These are phyloP conservation scores for Corvus hawaiiensis DNA, from an alignment of 2,113 vertebrate species.

Conservation along the genomic window DNA sequence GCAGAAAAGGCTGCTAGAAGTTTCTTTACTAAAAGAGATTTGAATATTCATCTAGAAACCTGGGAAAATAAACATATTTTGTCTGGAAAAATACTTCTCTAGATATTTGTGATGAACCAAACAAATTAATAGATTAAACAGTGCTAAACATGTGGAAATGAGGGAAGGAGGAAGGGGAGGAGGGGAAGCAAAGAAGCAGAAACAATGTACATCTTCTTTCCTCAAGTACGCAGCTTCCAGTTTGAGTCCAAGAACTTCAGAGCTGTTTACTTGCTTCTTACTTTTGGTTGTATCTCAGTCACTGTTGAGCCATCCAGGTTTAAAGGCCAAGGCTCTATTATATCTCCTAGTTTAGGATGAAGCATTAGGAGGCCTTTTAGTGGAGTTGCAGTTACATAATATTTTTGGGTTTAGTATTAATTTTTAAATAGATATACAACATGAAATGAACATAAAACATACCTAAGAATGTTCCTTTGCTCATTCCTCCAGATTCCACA, in stretches of 20 bases:
- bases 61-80: not conserved
- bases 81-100: not conserved
- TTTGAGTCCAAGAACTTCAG: not conserved
- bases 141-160: not conserved
- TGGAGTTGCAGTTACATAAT: not conserved
- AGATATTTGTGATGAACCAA: not conserved
- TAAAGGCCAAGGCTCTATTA: not conserved
- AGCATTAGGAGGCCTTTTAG: not conserved
- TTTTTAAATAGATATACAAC: not conserved
- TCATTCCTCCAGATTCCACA: not conserved
- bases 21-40: not conserved
- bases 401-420: not conserved
- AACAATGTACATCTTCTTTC: not conserved
- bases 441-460: not conserved
- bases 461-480: not conserved
- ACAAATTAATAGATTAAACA: not conserved
- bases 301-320: not conserved
- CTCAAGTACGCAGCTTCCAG: not conserved
- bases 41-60: not conserved
- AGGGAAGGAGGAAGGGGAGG: not conserved
- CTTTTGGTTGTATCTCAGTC: not conserved
- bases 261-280: not conserved
- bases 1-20: not conserved
- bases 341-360: not conserved
- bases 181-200: not conserved